phyloP scores from a whole-genome alignment of 2,797 vertebrate species.

The Phrynocephalus forsythii region DNA sequence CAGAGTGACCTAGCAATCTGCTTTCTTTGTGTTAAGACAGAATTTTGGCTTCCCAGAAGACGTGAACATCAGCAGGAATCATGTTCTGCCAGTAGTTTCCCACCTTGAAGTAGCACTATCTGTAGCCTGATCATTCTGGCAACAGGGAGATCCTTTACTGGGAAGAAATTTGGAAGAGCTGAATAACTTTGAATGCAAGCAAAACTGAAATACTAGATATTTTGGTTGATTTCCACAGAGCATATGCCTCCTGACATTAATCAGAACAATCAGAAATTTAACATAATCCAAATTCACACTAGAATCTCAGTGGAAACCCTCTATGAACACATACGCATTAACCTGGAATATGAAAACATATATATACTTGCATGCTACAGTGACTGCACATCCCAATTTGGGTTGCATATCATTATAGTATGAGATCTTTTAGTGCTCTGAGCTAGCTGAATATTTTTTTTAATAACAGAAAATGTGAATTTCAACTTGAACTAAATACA shows the following conservation, averaged over 20 bases:
- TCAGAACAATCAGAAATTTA: neutral
- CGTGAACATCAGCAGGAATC: neutral
- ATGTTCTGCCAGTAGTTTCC: neutral
- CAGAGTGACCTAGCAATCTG: neutral
- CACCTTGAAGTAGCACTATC: slow-evolving; percentile 14
- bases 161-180: neutral
- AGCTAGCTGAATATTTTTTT: slow-evolving; percentile 57
- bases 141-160: slow-evolving; percentile 18
- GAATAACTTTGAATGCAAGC: slow-evolving; percentile 30
- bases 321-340: slow-evolving; percentile 9
- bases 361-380: slow-evolving; percentile 31
- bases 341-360: slow-evolving; percentile 39
- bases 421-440: slow-evolving; percentile 50
- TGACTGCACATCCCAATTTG: slow-evolving; percentile 47
- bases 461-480: slow-evolving; percentile 36
- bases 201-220: neutral
- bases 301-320: slow-evolving; percentile 29
- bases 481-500: slow-evolving; percentile 51
- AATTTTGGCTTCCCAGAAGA: neutral
- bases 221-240: neutral
- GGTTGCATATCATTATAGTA: slow-evolving; percentile 41
- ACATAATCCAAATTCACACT: slow-evolving; percentile 23
- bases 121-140: slow-evolving; percentile 5
- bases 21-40: neutral
- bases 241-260: slow-evolving; percentile 15